Conservation (phyloP, 2,888 invertebrate species). For the Chirona hameri region DNA sequence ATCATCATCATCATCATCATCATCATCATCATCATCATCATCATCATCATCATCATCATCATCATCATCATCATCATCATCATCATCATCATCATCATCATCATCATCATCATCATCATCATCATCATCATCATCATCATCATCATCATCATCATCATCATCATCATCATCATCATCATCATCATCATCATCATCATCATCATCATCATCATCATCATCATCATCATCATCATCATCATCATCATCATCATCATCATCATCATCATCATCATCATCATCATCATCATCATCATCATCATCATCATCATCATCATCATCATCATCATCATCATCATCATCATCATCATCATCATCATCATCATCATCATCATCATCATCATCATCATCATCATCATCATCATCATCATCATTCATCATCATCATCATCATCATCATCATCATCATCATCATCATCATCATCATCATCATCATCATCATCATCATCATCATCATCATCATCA, state of each 20-base stretch:
- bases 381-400: slow-evolving; percentile 22
- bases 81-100: too few relatives aligned
- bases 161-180: slow-evolving; percentile 22
- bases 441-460: slow-evolving; percentile 22
- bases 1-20: slow-evolving; percentile 22
- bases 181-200: slow-evolving; percentile 22
- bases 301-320: slow-evolving; percentile 22
- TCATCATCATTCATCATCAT: too few relatives aligned
- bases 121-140: slow-evolving; percentile 22
- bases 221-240: slow-evolving; percentile 22
- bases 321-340: slow-evolving; percentile 22
- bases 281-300: slow-evolving; percentile 22
- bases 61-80: slow-evolving; percentile 22
- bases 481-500: too few relatives aligned
- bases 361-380: slow-evolving; percentile 22
- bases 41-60: too few relatives aligned
- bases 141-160: slow-evolving; percentile 22
- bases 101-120: slow-evolving; percentile 22
- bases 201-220: slow-evolving; percentile 22
- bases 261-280: slow-evolving; percentile 22
- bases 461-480: too few relatives aligned
- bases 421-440: slow-evolving; percentile 22
- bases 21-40: slow-evolving; percentile 22
- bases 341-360: slow-evolving; percentile 22
- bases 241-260: slow-evolving; percentile 22